Percentiles rank a stretch among this genome's conserved stretches.
These are phyloP conservation scores for Papilio elwesi DNA, from an alignment of 2,888 invertebrate genomes.

Conservation along the genomic window DNA sequence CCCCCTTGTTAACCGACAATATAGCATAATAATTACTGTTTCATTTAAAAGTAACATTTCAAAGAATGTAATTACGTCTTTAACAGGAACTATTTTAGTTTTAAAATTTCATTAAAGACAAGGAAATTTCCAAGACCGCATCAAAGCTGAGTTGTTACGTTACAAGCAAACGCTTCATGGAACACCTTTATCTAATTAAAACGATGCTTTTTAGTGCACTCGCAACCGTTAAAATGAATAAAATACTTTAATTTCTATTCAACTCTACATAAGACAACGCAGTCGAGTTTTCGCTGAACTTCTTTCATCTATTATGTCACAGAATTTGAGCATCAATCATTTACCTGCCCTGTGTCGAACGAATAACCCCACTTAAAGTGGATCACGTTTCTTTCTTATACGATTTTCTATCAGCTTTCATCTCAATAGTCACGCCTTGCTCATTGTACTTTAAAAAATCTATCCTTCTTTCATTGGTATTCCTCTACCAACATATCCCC, in stretches of 20 bases:
- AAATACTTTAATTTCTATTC: not conserved
- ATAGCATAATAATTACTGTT: not conserved
- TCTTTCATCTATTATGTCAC: not conserved
- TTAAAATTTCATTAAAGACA: slow-evolving; percentile 29
- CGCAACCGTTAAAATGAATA: not conserved
- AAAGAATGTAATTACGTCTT: slow-evolving; percentile 14
- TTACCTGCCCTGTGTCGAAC: too few species aligned
- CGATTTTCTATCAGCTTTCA: too few species aligned
- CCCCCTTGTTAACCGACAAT: too few species aligned
- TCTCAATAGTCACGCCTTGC: too few species aligned
- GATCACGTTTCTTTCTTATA: too few species aligned
- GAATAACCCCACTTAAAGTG: too few species aligned
- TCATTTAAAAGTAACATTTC: not conserved
- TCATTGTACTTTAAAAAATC: too few species aligned
- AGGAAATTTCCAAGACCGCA: slow-evolving; percentile 32
- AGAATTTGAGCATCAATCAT: too few species aligned
- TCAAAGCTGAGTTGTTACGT: slow-evolving; percentile 20
- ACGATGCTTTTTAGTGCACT: slow-evolving; percentile 1
- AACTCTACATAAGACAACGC: not conserved
- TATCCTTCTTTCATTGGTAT: too few species aligned
- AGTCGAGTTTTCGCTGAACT: not conserved
- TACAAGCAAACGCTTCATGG: not conserved
- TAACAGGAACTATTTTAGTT: slow-evolving; percentile 7
- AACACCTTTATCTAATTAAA: slow-evolving; percentile 17
- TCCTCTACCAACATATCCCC: too few species aligned